phyloP scores from a whole-genome alignment of 2,797 vertebrate genomes.

The Threskiornis aethiopicus region DNA sequence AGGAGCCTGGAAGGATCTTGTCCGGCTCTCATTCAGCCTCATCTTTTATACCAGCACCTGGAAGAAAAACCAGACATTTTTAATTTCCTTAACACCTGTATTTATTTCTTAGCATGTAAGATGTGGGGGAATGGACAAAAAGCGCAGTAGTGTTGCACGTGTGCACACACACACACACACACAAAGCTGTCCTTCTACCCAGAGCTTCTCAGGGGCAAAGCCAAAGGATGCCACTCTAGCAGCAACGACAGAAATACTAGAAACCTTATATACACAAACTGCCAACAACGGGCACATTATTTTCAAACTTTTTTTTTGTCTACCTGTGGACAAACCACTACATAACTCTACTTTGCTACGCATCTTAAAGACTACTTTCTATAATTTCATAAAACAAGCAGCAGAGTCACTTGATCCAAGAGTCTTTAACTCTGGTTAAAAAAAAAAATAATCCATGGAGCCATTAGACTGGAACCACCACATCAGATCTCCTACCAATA shows the following conservation, averaged over 20 bases:
- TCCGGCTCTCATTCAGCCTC: conserved; percentile 78
- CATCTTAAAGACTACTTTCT: background rate
- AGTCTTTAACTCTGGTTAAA: background rate
- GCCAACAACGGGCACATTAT: background rate
- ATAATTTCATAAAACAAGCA: background rate
- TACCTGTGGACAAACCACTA: background rate
- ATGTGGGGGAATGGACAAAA: background rate
- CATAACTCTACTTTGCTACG: background rate
- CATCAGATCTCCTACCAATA: background rate
- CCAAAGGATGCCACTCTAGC: background rate
- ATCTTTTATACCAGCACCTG: conserved; percentile 63
- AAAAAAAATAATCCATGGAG: background rate
- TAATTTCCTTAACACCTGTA: background rate
- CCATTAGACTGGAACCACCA: fast-evolving
- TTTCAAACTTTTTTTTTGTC: background rate
- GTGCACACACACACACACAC: too few species aligned
- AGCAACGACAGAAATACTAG: background rate
- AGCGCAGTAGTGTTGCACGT: fast-evolving
- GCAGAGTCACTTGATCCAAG: background rate
- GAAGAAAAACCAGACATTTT: background rate
- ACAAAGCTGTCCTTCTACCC: background rate
- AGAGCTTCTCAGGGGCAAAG: background rate
- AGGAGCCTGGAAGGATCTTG: conserved; percentile 85
- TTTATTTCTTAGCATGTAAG: background rate
- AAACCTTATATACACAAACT: background rate